A percentile compares a stretch with the other conserved stretches of the same genome.
Conservation (phyloP, 92 coral and sea anemone genomes). For the Zoanthus sociatus region DNA sequence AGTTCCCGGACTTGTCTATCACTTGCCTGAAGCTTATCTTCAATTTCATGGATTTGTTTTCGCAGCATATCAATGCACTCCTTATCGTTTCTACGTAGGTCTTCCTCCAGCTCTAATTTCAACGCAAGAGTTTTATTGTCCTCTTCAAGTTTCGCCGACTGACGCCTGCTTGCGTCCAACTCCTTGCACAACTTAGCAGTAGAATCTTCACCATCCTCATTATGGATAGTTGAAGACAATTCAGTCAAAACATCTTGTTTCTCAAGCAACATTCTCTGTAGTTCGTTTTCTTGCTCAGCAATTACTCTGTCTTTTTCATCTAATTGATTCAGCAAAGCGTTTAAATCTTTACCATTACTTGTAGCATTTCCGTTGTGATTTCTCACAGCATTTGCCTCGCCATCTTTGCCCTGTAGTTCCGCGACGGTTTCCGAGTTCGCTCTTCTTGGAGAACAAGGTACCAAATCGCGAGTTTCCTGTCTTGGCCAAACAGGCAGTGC, state of each 20-base stretch:
- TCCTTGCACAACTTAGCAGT: constrained; percentile 30
- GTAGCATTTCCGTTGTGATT: neutral
- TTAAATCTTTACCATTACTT: neutral
- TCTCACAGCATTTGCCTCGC: neutral
- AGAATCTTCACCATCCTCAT: constrained; percentile 5
- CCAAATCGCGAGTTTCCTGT: neutral
- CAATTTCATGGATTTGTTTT: constrained; percentile 72
- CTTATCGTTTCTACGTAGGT: constrained; percentile 77
- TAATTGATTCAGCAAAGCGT: constrained; percentile 11
- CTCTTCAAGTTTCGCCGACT: constrained; percentile 65
- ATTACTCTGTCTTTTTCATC: constrained; percentile 40
- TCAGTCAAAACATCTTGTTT: constrained; percentile 46
- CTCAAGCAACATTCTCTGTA: constrained; percentile 31
- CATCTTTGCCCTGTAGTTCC: neutral
- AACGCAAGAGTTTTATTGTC: constrained; percentile 71
- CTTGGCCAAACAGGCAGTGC: constrained; percentile 38
- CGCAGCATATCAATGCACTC: constrained; percentile 81
- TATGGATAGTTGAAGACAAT: constrained; percentile 16
- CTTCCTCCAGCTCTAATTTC: constrained; percentile 76
- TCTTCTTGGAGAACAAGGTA: constrained; percentile 9
- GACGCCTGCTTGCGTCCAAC: constrained; percentile 14
- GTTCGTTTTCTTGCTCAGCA: constrained; percentile 8
- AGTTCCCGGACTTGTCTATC: constrained; percentile 69
- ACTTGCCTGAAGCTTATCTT: constrained; percentile 72
- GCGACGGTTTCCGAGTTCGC: constrained; percentile 28